Evolutionary conservation across 2,797 vertebrate genomes (phyloP).

Genomic region (Centropyge bicolor): DNA sequence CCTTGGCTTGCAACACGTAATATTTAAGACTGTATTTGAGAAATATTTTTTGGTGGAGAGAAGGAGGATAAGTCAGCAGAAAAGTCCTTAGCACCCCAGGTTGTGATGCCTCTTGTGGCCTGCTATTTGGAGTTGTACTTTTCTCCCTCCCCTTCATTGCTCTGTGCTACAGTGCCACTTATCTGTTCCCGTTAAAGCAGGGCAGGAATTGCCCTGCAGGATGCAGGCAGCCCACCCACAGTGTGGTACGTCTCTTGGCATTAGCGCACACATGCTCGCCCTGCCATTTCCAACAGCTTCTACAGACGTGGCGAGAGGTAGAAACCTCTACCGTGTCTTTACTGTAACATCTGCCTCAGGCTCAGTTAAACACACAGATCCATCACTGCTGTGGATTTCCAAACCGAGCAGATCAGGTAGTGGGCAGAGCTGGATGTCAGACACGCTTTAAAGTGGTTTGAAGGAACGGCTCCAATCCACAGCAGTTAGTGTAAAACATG

Average conservation of each 20-base stretch:
- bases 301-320: slow-evolving; percentile 57
- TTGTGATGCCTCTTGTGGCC: slow-evolving; percentile 49
- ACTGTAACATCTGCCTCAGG: slow-evolving; percentile 66
- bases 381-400: slow-evolving; percentile 23
- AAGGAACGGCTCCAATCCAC: not conserved
- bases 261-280: slow-evolving; percentile 66
- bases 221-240: slow-evolving; percentile 80
- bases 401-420: slow-evolving; percentile 29
- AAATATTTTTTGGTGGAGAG: slow-evolving; percentile 31
- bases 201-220: slow-evolving; percentile 81
- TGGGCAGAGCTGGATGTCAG: slow-evolving; percentile 22
- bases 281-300: slow-evolving; percentile 65
- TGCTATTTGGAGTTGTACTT: slow-evolving; percentile 63
- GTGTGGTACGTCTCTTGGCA: slow-evolving; percentile 76
- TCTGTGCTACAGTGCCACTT: slow-evolving; percentile 80
- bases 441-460: slow-evolving; percentile 14
- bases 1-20: slow-evolving; percentile 23
- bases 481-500: slow-evolving; percentile 11
- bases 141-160: slow-evolving; percentile 56
- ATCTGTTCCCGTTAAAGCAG: slow-evolving; percentile 82
- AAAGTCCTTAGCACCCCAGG: slow-evolving; percentile 51
- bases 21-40: slow-evolving; percentile 24
- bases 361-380: slow-evolving; percentile 39
- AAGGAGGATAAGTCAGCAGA: slow-evolving; percentile 65
- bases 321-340: slow-evolving; percentile 50